phyloP scores from a whole-genome alignment of 92 coral and sea anemone species.

The Epizoanthus rinbou region DNA sequence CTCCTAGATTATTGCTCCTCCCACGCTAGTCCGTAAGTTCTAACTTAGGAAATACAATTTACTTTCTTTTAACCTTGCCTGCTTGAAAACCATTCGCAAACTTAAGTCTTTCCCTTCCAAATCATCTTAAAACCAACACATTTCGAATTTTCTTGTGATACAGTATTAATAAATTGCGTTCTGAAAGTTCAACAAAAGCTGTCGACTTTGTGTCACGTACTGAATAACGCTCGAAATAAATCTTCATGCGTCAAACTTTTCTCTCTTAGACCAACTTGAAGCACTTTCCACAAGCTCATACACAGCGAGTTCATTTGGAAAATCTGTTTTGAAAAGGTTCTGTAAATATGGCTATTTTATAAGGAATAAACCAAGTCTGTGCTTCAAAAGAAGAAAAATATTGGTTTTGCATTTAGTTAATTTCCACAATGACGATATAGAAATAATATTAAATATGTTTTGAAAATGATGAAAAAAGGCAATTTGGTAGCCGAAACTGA shows the following conservation, averaged over 20 bases:
- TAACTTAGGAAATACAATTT: conserved; percentile 14
- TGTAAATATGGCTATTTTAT: neutral
- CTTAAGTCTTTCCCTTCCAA: neutral
- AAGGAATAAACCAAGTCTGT: neutral
- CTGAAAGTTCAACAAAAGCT: conserved; percentile 11
- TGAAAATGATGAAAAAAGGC: conserved; percentile 19
- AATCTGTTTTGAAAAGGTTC: conserved; percentile 3
- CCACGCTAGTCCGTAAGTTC: conserved; percentile 35
- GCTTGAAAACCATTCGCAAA: neutral
- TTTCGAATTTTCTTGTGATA: conserved; percentile 9
- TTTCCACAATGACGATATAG: conserved; percentile 20
- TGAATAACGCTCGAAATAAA: neutral
- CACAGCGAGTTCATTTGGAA: neutral
- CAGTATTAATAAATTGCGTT: conserved; percentile 5
- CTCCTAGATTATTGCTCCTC: conserved; percentile 22
- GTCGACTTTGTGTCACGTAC: conserved; percentile 36
- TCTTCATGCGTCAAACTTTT: neutral
- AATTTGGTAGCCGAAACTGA: conserved; percentile 7
- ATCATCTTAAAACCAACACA: conserved; percentile 13
- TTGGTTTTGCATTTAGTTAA: conserved; percentile 22
- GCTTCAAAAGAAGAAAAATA: conserved; percentile 11
- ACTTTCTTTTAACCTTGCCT: neutral
- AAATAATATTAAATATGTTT: conserved; percentile 21
- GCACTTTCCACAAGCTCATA: neutral
- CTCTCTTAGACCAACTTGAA: neutral